phyloP scores from a whole-genome alignment of 1,140 invertebrate genomes.

The Ericerus pela region DNA sequence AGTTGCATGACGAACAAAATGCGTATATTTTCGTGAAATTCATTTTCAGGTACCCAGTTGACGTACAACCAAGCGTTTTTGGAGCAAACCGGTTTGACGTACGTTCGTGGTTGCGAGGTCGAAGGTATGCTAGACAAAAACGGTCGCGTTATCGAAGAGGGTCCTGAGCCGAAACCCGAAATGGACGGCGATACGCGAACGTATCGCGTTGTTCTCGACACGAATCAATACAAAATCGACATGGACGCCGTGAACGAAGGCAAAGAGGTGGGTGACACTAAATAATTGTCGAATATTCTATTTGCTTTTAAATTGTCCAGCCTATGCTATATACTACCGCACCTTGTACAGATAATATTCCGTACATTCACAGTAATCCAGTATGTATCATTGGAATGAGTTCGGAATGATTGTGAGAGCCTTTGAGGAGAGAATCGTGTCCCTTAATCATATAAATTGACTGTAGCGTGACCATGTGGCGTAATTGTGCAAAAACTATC shows the following conservation, averaged over 20 bases:
- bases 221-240: conserved; percentile 89
- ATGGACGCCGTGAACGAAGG: conserved; percentile 68
- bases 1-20: background rate
- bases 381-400: no score
- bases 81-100: conserved; percentile 76
- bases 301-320: no score
- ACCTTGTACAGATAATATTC: no score
- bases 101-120: conserved; percentile 93
- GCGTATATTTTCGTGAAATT: background rate
- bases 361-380: no score
- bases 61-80: conserved; percentile 69
- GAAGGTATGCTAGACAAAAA: conserved; percentile 96
- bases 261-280: conserved; percentile 44
- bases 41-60: conserved; percentile 50
- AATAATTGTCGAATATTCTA: no score
- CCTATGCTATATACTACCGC: no score
- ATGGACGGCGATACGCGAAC: conserved; percentile 79
- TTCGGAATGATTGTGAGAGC: no score
- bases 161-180: conserved; percentile 71
- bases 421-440: no score
- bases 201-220: conserved; percentile 85
- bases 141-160: conserved; percentile 94
- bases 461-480: no score
- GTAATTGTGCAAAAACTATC: no score
- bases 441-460: no score